A percentile compares a stretch with the other conserved stretches of the same genome.
Conservation (phyloP, 2,888 invertebrate species). For the Xestia c-nigrum region DNA sequence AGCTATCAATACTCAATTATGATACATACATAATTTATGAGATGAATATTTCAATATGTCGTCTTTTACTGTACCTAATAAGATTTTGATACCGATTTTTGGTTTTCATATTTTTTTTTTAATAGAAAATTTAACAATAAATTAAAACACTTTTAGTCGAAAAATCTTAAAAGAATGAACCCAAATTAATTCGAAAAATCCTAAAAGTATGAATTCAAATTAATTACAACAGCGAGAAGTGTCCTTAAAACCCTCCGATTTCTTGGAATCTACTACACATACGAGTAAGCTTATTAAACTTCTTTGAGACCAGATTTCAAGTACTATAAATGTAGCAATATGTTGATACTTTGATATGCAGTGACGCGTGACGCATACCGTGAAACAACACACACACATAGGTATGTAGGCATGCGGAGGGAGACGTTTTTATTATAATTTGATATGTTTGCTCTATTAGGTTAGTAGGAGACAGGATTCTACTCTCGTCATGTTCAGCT, state of each 20-base stretch:
- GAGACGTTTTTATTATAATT: constrained; percentile 32
- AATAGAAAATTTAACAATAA: neutral
- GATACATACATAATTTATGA: constrained; percentile 1
- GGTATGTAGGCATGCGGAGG: neutral
- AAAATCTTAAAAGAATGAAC: neutral
- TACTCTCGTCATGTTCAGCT: constrained; percentile 45
- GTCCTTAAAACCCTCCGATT: neutral
- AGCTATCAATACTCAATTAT: neutral
- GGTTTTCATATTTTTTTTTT: too few species aligned
- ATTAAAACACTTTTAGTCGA: neutral
- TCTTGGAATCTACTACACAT: neutral
- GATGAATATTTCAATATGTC: neutral
- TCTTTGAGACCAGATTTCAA: neutral
- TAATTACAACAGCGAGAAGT: neutral
- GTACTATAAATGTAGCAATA: neutral
- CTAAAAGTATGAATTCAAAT: neutral
- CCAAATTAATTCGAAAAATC: neutral
- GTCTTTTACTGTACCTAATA: neutral
- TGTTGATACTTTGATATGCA: constrained; percentile 1
- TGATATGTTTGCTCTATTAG: constrained; percentile 42
- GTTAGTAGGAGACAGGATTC: constrained; percentile 34
- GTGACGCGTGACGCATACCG: constrained; percentile 6
- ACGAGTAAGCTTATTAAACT: neutral
- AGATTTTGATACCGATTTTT: neutral
- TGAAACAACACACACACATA: neutral